A percentile compares a stretch with the other conserved stretches of the same genome.
Conservation (phyloP, 2,888 invertebrate genomes). For the Mesorhabditis belari region DNA sequence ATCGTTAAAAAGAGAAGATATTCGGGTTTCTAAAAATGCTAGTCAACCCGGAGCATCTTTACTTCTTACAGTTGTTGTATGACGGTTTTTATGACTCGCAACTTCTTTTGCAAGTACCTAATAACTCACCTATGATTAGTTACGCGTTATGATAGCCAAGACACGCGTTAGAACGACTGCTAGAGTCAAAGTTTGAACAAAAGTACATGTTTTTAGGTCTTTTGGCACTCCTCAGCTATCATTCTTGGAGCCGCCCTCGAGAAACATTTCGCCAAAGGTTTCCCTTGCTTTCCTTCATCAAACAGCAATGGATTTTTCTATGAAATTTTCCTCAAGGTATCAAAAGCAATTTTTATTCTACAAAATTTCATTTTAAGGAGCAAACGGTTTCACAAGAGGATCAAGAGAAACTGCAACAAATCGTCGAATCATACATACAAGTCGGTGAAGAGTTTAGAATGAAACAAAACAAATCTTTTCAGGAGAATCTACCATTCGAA, state of each 20-base stretch:
- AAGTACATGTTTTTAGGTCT: conserved; percentile 76
- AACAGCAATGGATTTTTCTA: conserved; percentile 90
- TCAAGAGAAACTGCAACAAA: conserved; percentile 74
- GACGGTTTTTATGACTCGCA: too few relatives aligned
- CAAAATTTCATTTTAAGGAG: conserved; percentile 12
- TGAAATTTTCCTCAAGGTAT: conserved; percentile 83
- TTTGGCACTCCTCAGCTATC: conserved; percentile 98
- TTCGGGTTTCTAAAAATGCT: too few relatives aligned
- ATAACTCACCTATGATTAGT: too few relatives aligned
- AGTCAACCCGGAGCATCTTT: too few relatives aligned
- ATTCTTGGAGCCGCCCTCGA: conserved; percentile 86
- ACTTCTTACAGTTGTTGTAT: too few relatives aligned
- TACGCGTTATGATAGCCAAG: too few relatives aligned
- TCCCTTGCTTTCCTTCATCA: conserved; percentile 96
- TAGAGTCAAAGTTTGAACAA: too few relatives aligned
- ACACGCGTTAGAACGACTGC: too few relatives aligned
- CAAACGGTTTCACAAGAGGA: conserved; percentile 60
- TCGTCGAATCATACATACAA: conserved; percentile 81
- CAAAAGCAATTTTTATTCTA: conserved; percentile 36
- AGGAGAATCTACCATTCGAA: conserved; percentile 92
- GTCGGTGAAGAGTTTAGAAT: conserved; percentile 3
- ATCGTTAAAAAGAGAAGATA: too few relatives aligned
- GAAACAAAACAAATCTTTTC: conserved; percentile 1
- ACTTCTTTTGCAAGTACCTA: too few relatives aligned
- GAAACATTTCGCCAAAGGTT: conserved; percentile 90